Evolutionary conservation across 1,140 invertebrate species (phyloP), one percentile per base, ranked within the genome.

Genomic region (Drosophila ananassae): DNA sequence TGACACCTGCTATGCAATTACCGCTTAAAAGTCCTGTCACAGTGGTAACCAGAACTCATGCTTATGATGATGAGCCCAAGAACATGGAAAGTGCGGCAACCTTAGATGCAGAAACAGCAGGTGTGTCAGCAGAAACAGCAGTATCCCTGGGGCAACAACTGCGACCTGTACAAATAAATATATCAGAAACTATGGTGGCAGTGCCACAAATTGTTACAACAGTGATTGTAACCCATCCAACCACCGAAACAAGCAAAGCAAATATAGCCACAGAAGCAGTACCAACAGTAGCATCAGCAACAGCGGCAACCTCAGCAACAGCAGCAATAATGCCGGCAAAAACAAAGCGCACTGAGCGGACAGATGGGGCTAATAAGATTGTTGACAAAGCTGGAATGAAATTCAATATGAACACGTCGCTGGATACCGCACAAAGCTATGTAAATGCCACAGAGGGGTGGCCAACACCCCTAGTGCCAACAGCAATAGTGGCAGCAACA

Each of bases 241-340:
- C 44, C 21, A 47, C 17, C 44, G 9, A 47, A 22, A 9, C 62
- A 44, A 10, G 13, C 39, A 59, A 44, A 66, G 50, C 22, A 72
- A 62, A 73, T 59, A 54, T 25, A 54, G 25, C 47, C 39, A 37
- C 39, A 48, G 4, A 41, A 62, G 22, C 58, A 62, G 22, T 50
- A 53, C 2, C 48, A 25, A 1, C 7, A 17, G 5, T 5, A 24
- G 7, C 25, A 51, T n/a, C 8, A 24, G 7, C 25, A 51, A 21
- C 55, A 32, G 3, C 41, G 46, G 7, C 44, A 58, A 8, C 39
- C 30, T 13, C 32, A 54, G 22, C 48, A 51, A 13, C 28, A 59
- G n/a, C 48, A 51, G 21, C 55, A 58, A 63, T 39, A 58, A 67
- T 74, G 21, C 32, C 68, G 60, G 69, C 62, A 68, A 87, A 85